A percentile compares a stretch with the other conserved stretches of the same genome.
Conservation (phyloP, 92 coral and sea anemone species). For the Porites rus region DNA sequence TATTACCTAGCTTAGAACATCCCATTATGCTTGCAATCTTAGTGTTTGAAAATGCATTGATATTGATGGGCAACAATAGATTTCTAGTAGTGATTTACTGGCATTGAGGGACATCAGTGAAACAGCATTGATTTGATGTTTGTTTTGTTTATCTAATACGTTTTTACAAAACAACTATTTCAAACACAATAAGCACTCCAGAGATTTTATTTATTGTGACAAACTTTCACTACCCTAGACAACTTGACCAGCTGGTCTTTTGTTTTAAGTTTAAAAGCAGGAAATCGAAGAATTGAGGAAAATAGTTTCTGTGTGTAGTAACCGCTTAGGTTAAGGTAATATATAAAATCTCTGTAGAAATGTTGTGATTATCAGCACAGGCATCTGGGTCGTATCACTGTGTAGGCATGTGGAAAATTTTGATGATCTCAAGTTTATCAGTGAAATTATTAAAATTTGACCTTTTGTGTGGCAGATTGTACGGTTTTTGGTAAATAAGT, state of each 20-base stretch:
- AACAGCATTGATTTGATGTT: neutral
- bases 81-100: neutral
- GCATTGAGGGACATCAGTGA: too few relatives aligned
- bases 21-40: neutral
- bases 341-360: too few relatives aligned
- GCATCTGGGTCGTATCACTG: neutral
- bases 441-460: constrained; percentile 10
- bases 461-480: neutral
- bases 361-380: too few relatives aligned
- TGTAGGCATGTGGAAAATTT: constrained; percentile 9
- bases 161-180: constrained; percentile 21
- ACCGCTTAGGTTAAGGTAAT: neutral
- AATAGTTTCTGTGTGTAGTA: too few relatives aligned
- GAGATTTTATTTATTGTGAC: constrained; percentile 1
- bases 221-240: neutral
- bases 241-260: neutral
- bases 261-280: constrained; percentile 1
- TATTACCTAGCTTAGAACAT: neutral
- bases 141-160: constrained; percentile 4
- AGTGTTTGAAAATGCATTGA: neutral
- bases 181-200: neutral
- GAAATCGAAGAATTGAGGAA: neutral
- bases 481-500: neutral
- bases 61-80: neutral
- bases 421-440: constrained; percentile 15